A percentile compares a stretch with the other conserved stretches of the same genome.
phyloP scores from a whole-genome alignment of 2,113 vertebrate species.

The Centropus bengalensis region DNA sequence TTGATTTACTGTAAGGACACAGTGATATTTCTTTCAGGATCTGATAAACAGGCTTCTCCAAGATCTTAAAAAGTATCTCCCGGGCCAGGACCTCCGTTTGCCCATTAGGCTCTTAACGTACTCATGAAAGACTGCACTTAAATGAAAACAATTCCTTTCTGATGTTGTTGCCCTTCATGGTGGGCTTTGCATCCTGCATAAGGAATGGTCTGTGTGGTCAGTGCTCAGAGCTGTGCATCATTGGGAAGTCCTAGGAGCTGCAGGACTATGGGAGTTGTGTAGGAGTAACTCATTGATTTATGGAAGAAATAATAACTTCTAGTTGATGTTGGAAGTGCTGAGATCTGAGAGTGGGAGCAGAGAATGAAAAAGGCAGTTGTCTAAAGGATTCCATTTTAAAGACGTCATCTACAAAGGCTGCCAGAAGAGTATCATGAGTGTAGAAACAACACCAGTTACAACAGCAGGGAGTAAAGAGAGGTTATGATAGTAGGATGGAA shows the following conservation, averaged over 20 bases:
- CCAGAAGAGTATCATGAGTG: not conserved
- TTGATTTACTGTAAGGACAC: constrained; percentile 58
- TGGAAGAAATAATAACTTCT: not conserved
- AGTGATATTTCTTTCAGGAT: constrained; percentile 60
- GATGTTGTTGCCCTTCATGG: not conserved
- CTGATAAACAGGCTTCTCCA: constrained; percentile 35
- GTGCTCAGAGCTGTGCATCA: not conserved
- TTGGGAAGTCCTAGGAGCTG: not conserved
- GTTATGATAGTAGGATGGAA: not conserved
- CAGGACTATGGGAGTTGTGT: not conserved
- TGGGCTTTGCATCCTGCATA: not conserved
- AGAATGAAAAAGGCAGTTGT: not conserved
- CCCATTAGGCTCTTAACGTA: constrained; percentile 34
- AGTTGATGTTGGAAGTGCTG: not conserved
- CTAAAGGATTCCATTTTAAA: not conserved
- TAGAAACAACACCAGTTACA: not conserved
- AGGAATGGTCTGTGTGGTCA: not conserved
- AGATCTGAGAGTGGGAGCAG: not conserved
- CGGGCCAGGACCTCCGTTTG: constrained; percentile 56
- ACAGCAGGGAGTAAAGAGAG: not conserved
- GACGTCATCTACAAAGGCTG: not conserved
- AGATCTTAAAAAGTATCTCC: constrained; percentile 38
- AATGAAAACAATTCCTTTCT: constrained; percentile 53
- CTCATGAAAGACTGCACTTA: constrained; percentile 58
- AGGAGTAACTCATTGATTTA: not conserved